A percentile compares a stretch with the other conserved stretches of the same genome.
These are phyloP conservation scores for Takifugu bimaculatus DNA, from an alignment of 2,113 vertebrate genomes.

Conservation along the genomic window DNA sequence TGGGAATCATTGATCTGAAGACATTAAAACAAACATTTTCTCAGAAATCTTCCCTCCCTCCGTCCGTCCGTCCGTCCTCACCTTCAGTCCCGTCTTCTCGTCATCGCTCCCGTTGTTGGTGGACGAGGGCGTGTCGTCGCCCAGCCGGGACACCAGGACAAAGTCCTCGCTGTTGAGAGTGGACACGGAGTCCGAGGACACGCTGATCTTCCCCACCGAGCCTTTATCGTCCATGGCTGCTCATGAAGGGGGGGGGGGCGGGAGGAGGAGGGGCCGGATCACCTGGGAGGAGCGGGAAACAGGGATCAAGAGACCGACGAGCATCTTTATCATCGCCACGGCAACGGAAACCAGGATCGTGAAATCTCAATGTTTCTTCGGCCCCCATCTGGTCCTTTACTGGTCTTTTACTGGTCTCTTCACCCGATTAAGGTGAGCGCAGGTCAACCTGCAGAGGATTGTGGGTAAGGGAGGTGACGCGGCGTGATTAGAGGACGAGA, in stretches of 20 bases:
- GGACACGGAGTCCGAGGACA: constrained; percentile 98
- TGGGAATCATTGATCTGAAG: not conserved
- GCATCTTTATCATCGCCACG: not conserved
- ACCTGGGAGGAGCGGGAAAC: constrained; percentile 86
- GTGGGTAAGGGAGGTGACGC: no score
- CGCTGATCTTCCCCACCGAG: constrained; percentile 99
- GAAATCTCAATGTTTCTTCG: no score
- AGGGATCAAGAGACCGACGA: constrained; percentile 45
- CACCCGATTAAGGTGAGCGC: no score
- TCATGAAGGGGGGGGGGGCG: constrained; percentile 89
- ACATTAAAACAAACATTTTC: not conserved
- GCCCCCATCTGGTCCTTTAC: no score
- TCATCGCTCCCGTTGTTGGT: constrained; percentile 99
- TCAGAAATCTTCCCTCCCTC: constrained; percentile 9
- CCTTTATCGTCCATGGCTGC: constrained; percentile 99
- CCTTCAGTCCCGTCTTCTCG: constrained; percentile 99
- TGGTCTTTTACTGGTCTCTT: no score
- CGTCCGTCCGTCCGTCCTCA: constrained; percentile 72
- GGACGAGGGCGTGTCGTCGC: constrained; percentile 95
- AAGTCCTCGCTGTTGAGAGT: constrained; percentile 99
- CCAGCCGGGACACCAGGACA: constrained; percentile 98
- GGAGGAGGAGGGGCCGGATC: constrained; percentile 83
- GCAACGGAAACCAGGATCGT: no score
- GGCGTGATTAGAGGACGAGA: no score
- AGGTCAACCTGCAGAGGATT: no score